Base-by-base conservation (phyloP, 2,888 invertebrate species). In the Melipona bicolor region DNA sequence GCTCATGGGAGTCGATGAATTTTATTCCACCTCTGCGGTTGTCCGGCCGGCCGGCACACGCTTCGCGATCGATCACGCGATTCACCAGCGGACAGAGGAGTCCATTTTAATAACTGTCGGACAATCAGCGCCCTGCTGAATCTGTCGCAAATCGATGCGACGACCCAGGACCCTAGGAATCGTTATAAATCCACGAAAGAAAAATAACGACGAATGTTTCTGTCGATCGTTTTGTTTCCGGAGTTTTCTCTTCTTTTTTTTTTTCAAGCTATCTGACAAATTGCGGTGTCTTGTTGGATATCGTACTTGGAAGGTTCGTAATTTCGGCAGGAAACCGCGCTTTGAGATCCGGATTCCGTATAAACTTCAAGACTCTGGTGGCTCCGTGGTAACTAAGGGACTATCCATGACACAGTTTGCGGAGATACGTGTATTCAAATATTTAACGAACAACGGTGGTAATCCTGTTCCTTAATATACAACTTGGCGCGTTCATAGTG, bases 1-100 rank as follows among this genome's bases (percentile, higher is more conserved):
- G 85, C 89, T 89, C 90, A 84, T 78, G 90, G 90, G 84, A 91
- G 85, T 88, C 88, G 85, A 89, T 89, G 91, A 92, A 92, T 91
- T 91, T 91, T 92, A 92, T 92, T 91, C 90, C 87, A 91, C 90
- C 89, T 90, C 88, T 82, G 88, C 84, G 87, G 85, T 79, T 52
- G 81, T 76, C 71, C 69, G 82, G 79, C 56, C 6, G 79, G 43
- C 76, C 84, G 78, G 68, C 71, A 32, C 69, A 43, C 71, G 70
- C 62, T 69, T 65, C 79, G 68, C 67, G 84, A 85, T 84, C 80
- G 82, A 87, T 79, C 86, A 84, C 77, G 69, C 77, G 68, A 27
- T 2, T 24, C 49, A 9, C 43, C 43, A 43, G 43, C 43, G 43
- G 2, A 43, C 43, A 43, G 52, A 64, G 68, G 11, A 65, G 70